These are phyloP conservation scores for Microplitis mediator DNA, from an alignment of 1,140 invertebrate species.

Conservation along the genomic window DNA sequence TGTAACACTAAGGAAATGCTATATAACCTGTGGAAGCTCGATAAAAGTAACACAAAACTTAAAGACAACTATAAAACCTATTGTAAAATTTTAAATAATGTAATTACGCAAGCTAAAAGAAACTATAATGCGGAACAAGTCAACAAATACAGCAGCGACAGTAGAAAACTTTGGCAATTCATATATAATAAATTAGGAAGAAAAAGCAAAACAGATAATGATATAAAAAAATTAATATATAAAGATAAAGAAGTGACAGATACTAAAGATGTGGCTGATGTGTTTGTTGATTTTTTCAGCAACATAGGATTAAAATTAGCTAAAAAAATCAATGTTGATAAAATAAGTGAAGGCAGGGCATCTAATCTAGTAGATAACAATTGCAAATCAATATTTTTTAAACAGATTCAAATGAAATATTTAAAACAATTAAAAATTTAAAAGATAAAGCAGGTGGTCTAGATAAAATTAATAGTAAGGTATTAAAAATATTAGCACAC, in stretches of 20 bases:
- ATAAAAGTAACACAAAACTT: too few relatives aligned
- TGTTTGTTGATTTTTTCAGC: not conserved
- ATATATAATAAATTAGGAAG: not conserved
- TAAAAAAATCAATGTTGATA: not conserved
- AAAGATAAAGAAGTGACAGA: not conserved
- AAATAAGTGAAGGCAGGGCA: not conserved
- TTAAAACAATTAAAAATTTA: not conserved
- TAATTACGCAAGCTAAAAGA: not conserved
- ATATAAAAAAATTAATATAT: not conserved
- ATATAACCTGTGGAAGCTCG: too few relatives aligned
- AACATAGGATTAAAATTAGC: not conserved
- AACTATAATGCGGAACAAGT: not conserved
- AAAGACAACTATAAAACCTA: too few relatives aligned
- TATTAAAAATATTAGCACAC: not conserved
- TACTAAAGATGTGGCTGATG: not conserved
- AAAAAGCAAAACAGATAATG: not conserved
- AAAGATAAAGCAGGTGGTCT: not conserved
- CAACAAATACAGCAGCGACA: not conserved
- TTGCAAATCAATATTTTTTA: not conserved
- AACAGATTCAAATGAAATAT: not conserved
- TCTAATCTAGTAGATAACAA: not conserved
- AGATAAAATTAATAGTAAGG: not conserved
- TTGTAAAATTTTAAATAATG: too few relatives aligned
- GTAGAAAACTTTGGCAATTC: not conserved
- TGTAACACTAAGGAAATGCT: too few relatives aligned